Evolutionary conservation across 2,888 invertebrate genomes (phyloP).

Genomic region (Strigamia transsilvanica): DNA sequence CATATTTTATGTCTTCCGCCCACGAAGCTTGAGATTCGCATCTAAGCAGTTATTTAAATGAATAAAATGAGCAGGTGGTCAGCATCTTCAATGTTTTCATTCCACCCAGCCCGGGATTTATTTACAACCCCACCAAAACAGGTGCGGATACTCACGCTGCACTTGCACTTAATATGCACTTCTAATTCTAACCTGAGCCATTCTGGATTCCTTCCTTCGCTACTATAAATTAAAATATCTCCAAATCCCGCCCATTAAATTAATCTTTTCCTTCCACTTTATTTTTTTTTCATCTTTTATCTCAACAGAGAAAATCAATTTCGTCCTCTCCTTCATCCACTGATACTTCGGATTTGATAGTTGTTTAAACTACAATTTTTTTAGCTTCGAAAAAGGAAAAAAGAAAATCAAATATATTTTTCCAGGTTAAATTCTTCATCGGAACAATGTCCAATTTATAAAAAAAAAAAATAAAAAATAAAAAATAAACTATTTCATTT

Average conservation of each 20-base stretch:
- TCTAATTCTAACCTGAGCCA: background rate
- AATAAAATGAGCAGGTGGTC: no score
- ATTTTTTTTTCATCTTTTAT: background rate
- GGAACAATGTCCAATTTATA: no score
- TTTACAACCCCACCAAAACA: background rate
- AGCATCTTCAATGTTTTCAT: no score
- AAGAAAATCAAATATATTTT: conserved; percentile 4
- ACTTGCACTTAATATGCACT: background rate
- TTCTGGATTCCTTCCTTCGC: background rate
- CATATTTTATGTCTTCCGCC: no score
- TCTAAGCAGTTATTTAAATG: no score
- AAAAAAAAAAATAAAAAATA: no score
- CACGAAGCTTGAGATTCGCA: no score
- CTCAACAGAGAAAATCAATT: background rate
- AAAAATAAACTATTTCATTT: no score
- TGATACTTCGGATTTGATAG: background rate
- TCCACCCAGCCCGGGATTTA: background rate
- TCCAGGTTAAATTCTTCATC: background rate
- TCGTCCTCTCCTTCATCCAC: background rate
- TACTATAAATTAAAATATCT: background rate
- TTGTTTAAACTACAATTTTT: background rate
- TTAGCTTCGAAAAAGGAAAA: background rate
- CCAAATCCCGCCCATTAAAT: conserved; percentile 2
- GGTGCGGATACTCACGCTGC: background rate
- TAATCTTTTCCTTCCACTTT: background rate